phyloP scores from a whole-genome alignment of 1,140 invertebrate genomes.

The Papilio aristodemus region DNA sequence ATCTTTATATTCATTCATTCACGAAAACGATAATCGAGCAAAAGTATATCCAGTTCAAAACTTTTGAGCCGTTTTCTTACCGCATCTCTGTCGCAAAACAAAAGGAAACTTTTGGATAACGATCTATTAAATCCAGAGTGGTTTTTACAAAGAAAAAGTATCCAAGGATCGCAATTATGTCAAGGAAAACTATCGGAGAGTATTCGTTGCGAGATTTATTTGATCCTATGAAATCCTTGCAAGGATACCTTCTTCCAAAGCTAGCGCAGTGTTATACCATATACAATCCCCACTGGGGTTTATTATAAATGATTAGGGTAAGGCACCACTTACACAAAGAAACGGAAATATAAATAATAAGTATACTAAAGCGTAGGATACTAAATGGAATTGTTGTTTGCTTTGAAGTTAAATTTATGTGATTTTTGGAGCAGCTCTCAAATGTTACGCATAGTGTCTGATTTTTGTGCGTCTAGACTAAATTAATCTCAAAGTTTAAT shows the following conservation, averaged over 20 bases:
- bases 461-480: background rate
- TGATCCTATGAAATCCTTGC: slow-evolving; percentile 57
- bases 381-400: slow-evolving; percentile 10
- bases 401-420: slow-evolving; percentile 1
- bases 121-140: slow-evolving; percentile 42
- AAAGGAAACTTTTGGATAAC: slow-evolving; percentile 43
- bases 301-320: slow-evolving; percentile 26
- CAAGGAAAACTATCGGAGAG: slow-evolving; percentile 55
- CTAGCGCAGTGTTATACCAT: slow-evolving; percentile 10
- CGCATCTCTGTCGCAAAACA: slow-evolving; percentile 41
- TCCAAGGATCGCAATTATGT: slow-evolving; percentile 58
- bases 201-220: slow-evolving; percentile 67
- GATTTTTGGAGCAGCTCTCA: background rate
- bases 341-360: slow-evolving; percentile 10
- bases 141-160: slow-evolving; percentile 46
- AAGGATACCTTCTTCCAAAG: slow-evolving; percentile 31
- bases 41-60: slow-evolving; percentile 30
- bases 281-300: slow-evolving; percentile 11
- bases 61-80: slow-evolving; percentile 42
- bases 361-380: slow-evolving; percentile 9
- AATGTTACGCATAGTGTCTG: background rate
- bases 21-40: slow-evolving; percentile 30
- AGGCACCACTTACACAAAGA: slow-evolving; percentile 15
- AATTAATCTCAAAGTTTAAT: background rate
- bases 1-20: slow-evolving; percentile 32